phyloP scores from a whole-genome alignment of 2,113 vertebrate genomes.

The Actenoides hombroni region DNA sequence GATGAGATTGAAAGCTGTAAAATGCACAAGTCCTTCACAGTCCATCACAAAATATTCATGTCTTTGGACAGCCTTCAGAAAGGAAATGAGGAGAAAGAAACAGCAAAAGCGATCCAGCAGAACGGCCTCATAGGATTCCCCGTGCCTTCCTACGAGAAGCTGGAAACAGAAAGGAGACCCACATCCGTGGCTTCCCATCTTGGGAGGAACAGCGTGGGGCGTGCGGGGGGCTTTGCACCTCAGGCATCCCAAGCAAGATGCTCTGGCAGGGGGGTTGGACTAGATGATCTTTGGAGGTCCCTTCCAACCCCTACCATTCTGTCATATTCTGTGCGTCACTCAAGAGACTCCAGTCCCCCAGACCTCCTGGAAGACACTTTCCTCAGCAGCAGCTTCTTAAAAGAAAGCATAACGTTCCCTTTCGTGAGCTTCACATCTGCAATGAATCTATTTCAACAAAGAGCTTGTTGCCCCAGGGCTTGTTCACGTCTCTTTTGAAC shows the following conservation, averaged over 20 bases:
- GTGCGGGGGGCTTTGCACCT: not conserved
- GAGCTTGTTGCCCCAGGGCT: not conserved
- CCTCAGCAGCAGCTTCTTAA: not conserved
- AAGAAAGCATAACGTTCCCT: not conserved
- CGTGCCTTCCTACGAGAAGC: not conserved
- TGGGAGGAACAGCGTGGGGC: not conserved
- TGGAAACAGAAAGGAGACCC: not conserved
- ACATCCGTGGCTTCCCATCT: not conserved
- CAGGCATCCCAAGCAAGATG: not conserved
- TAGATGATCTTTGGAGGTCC: no score
- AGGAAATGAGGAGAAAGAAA: not conserved
- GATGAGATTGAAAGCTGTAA: not conserved
- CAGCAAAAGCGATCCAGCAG: not conserved
- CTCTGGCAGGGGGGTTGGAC: no score
- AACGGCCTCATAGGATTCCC: not conserved
- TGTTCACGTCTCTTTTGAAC: not conserved
- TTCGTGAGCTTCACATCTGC: not conserved
- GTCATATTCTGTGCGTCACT: not conserved
- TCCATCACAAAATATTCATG: not conserved
- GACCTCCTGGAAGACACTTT: not conserved
- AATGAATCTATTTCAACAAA: not conserved
- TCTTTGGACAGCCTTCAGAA: not conserved
- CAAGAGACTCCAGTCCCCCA: not conserved
- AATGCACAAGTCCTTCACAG: not conserved
- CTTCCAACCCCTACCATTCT: no score